phyloP scores from a whole-genome alignment of 2,113 vertebrate species.

The Chaetorhynchus papuensis region DNA sequence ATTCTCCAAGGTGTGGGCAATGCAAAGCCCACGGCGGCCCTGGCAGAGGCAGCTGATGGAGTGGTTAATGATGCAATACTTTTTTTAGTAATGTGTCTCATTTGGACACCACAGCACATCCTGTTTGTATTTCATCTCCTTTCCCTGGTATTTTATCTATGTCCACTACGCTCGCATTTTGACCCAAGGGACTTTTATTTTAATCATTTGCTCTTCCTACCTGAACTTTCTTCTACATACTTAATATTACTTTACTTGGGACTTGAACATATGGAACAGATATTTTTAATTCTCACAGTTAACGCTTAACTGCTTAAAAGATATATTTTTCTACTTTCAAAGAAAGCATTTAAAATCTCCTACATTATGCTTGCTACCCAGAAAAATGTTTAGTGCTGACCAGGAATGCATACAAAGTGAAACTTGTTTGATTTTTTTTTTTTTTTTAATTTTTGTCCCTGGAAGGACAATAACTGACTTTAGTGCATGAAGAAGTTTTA shows the following conservation, averaged over 20 bases:
- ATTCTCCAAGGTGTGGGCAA: not conserved
- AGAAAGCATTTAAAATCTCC: slow-evolving; percentile 52
- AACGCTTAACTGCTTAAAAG: slow-evolving; percentile 55
- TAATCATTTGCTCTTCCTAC: slow-evolving; percentile 65
- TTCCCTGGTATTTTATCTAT: slow-evolving; percentile 57
- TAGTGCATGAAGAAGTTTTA: not conserved
- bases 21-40: not conserved
- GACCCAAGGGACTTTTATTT: slow-evolving; percentile 65
- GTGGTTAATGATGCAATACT: slow-evolving; percentile 44
- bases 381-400: not conserved
- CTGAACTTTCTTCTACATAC: slow-evolving; percentile 63
- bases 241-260: slow-evolving; percentile 64
- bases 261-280: slow-evolving; percentile 63
- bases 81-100: slow-evolving; percentile 59
- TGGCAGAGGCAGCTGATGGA: slow-evolving; percentile 45
- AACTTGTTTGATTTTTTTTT: not conserved
- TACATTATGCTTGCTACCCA: slow-evolving; percentile 15
- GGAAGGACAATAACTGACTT: not conserved
- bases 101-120: slow-evolving; percentile 59
- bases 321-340: slow-evolving; percentile 49
- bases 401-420: slow-evolving; percentile 20
- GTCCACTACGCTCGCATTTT: slow-evolving; percentile 4
- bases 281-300: slow-evolving; percentile 68
- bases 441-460: not conserved
- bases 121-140: slow-evolving; percentile 65